These are phyloP conservation scores for Nilaparvata lugens DNA, from an alignment of 1,140 invertebrate genomes.

Conservation along the genomic window DNA sequence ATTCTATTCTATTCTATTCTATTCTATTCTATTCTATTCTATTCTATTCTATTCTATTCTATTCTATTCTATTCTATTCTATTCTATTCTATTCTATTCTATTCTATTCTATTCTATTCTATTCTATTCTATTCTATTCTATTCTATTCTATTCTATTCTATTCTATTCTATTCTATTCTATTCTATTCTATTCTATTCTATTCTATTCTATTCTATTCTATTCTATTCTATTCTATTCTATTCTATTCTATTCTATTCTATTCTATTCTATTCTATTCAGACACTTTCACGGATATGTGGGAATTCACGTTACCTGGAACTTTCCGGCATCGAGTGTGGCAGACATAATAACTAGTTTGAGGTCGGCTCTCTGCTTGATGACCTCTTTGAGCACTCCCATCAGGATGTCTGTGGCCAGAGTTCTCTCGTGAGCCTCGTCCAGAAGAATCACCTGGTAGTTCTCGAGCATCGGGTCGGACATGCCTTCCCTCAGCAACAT, in stretches of 20 bases:
- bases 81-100: too few relatives aligned
- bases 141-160: too few relatives aligned
- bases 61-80: too few relatives aligned
- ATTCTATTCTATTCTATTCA: background rate
- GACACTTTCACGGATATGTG: background rate
- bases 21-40: too few relatives aligned
- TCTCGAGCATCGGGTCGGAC: conserved; percentile 96
- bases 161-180: too few relatives aligned
- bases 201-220: too few relatives aligned
- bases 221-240: background rate
- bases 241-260: background rate
- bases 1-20: too few relatives aligned
- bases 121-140: too few relatives aligned
- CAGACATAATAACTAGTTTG: conserved; percentile 99
- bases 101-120: too few relatives aligned
- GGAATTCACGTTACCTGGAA: conserved; percentile 59
- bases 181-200: too few relatives aligned
- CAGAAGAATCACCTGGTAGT: conserved; percentile 91
- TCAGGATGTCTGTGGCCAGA: conserved; percentile 95
- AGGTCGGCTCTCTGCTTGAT: conserved; percentile 88
- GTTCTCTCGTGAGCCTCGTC: conserved; percentile 99
- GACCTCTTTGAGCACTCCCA: conserved; percentile 98
- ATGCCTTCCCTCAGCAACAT: conserved; percentile 98
- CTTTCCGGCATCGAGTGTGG: conserved; percentile 98
- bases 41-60: too few relatives aligned